Conservation (phyloP, 2,797 vertebrate genomes). For the Ptychadena robeensis region DNA sequence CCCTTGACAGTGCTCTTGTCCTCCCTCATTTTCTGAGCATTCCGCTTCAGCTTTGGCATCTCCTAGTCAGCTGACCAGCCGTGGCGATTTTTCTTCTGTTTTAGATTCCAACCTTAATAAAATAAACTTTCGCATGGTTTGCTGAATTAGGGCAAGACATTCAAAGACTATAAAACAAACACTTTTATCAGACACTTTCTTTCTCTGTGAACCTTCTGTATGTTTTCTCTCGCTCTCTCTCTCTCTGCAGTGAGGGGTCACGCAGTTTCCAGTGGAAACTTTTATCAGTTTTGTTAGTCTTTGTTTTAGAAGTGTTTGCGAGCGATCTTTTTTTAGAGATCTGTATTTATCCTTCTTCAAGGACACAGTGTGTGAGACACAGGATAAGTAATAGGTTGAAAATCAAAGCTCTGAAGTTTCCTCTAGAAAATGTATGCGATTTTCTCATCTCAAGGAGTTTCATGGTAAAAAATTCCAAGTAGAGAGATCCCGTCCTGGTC, state of each 20-base stretch:
- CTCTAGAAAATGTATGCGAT: constrained; percentile 24
- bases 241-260: constrained; percentile 36
- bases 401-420: constrained; percentile 44
- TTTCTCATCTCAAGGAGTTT: neutral
- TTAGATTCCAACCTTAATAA: constrained; percentile 39
- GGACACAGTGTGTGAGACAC: constrained; percentile 56
- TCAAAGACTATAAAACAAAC: constrained; percentile 55
- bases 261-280: constrained; percentile 58
- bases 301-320: constrained; percentile 59
- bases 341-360: constrained; percentile 61
- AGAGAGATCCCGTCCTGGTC: neutral
- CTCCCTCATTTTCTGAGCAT: constrained; percentile 2
- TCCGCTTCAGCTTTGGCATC: constrained; percentile 12
- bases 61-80: constrained; percentile 21
- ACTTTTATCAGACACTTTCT: constrained; percentile 52
- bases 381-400: constrained; percentile 31
- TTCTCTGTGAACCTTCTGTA: constrained; percentile 44
- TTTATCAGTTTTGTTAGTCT: constrained; percentile 63
- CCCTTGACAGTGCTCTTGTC: constrained; percentile 28
- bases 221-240: neutral
- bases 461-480: neutral
- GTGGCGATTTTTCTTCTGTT: constrained; percentile 14
- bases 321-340: constrained; percentile 58
- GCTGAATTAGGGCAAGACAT: constrained; percentile 53
- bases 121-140: constrained; percentile 52